Evolutionary conservation across 2,888 invertebrate genomes (phyloP), one percentile per base, ranked within the genome.

Genomic region (Malthinus seriepunctatus): DNA sequence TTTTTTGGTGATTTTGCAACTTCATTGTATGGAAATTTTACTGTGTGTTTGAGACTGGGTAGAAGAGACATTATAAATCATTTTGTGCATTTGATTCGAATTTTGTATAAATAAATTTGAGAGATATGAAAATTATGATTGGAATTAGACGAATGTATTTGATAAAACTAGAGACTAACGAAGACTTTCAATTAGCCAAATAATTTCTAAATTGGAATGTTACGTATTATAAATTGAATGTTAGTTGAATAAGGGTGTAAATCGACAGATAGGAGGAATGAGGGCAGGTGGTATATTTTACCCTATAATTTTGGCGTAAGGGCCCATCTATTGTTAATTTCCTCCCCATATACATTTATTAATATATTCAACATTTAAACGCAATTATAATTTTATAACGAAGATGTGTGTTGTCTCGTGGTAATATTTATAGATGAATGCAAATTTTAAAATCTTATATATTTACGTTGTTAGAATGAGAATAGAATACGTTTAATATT

Each of bases 281-380:
- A 56, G 62, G 70, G 64, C 70, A 70, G 70, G 70, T 70, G 70
- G 69, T 70, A 70, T 69, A 69, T 68, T 67, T 64, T 67, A 68
- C 67, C 70, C 70, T 67, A 68, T 67, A 69, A 70, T 70, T 68
- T 68, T 60, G 66, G 64, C 62, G 65, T 66, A 67, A 69, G 66
- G 68, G 69, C 67, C 66, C 66, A 62, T 53, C 65, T 59, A 69
- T 69, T 69, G 68, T 66, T 57, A 45, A 42, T 51, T 52, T 39
- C 60, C 57, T 62, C 63, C 63, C 56, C 12, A 23, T 38, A 47
- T 60, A 62, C 61, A 64, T 61, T 63, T 67, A 68, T 68, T 69
- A 69, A 68, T 67, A 68, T 64, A 68, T 69, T 68, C 67, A 55
- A 62, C 60, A 68, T 69, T 69, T 68, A 68, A 63, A 66, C 61